A percentile compares a stretch with the other conserved stretches of the same genome.
phyloP scores from a whole-genome alignment of 2,888 invertebrate genomes.

The Melanchra persicariae region DNA sequence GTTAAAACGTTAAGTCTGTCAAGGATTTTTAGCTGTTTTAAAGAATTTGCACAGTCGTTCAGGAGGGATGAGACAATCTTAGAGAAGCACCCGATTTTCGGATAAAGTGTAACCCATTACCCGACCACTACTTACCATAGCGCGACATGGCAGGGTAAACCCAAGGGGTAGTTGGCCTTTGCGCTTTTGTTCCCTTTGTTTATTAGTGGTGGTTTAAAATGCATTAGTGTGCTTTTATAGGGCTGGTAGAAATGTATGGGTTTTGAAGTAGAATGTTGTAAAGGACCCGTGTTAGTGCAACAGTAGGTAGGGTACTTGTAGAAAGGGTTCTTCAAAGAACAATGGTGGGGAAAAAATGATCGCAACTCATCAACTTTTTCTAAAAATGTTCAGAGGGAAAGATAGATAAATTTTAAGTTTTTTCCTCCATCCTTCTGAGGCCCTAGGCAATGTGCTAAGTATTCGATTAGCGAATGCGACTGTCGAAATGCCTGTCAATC shows the following conservation, averaged over 20 bases:
- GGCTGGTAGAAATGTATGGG: neutral
- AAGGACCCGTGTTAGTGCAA: neutral
- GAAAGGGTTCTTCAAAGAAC: neutral
- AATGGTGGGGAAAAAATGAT: neutral
- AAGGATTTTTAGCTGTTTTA: neutral
- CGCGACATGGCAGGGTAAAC: slow-evolving; percentile 38
- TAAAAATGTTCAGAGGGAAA: no score
- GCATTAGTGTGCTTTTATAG: slow-evolving; percentile 33
- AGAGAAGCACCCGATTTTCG: neutral
- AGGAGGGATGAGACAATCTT: neutral
- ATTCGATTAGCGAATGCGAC: no score
- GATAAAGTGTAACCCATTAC: slow-evolving; percentile 26
- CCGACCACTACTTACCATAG: slow-evolving; percentile 34
- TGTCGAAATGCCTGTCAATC: no score
- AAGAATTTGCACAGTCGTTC: neutral
- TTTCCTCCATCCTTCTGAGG: no score
- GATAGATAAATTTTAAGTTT: no score
- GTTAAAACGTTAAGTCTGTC: no score
- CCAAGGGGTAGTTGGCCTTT: slow-evolving; percentile 52
- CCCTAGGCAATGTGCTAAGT: no score
- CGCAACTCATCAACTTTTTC: no score
- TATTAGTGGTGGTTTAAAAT: slow-evolving; percentile 42
- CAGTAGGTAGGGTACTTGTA: neutral
- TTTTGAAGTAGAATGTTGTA: neutral
- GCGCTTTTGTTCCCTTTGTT: slow-evolving; percentile 41